Percentiles rank a stretch among this genome's conserved stretches.
Evolutionary conservation across 2,113 vertebrate genomes (phyloP).

Genomic region (Paradoxurus hermaphroditus): DNA sequence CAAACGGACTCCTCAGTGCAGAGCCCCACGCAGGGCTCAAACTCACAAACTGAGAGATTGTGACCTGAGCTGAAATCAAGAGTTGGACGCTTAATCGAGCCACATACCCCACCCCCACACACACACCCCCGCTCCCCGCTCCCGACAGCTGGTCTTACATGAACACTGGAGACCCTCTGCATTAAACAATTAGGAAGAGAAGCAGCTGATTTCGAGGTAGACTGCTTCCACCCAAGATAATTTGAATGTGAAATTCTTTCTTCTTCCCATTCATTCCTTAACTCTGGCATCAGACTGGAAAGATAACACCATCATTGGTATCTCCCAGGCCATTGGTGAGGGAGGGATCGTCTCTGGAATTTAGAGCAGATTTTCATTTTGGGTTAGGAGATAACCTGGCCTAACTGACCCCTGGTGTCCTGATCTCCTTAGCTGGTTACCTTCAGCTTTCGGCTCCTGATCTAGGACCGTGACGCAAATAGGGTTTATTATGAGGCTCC

Average conservation of each 20-base stretch:
- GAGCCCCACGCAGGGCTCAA: too few relatives aligned
- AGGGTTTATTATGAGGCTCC: neutral
- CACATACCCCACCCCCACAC: too few relatives aligned
- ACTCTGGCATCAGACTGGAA: neutral
- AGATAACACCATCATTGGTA: neutral
- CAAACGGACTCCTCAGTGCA: too few relatives aligned
- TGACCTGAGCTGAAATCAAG: too few relatives aligned
- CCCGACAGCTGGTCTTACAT: neutral
- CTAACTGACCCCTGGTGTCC: neutral
- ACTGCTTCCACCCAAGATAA: neutral
- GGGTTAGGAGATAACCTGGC: neutral
- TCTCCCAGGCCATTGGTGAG: neutral
- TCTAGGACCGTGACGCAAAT: neutral
- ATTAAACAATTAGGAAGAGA: neutral
- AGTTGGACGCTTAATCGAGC: too few relatives aligned
- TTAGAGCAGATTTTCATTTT: neutral
- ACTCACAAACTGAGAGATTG: too few relatives aligned
- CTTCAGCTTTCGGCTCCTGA: neutral
- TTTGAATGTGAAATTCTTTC: neutral
- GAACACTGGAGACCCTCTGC: neutral
- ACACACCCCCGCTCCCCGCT: too few relatives aligned
- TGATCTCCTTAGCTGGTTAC: neutral
- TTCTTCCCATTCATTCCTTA: neutral
- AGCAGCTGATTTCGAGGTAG: neutral
- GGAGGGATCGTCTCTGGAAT: neutral